These are phyloP conservation scores for Apteryx owenii DNA, from an alignment of 2,113 vertebrate species.

Conservation along the genomic window DNA sequence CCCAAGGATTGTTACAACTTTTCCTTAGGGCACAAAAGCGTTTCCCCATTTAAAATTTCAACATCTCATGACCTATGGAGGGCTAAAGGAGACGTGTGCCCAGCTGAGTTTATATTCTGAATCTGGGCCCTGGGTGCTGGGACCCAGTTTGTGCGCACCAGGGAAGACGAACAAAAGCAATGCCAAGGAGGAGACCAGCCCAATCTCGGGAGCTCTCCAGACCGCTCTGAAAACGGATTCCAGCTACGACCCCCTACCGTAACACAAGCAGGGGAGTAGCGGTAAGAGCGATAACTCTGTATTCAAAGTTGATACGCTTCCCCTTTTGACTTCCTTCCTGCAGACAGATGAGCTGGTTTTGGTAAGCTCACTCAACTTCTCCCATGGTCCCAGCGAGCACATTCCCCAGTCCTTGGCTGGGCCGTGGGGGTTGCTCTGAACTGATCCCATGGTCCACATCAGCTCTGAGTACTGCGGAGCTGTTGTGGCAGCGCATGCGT, in stretches of 20 bases:
- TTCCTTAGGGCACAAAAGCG: background rate
- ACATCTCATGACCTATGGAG: background rate
- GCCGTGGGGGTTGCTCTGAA: background rate
- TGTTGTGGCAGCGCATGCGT: background rate
- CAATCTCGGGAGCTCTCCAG: background rate
- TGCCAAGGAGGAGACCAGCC: background rate
- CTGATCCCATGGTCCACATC: background rate
- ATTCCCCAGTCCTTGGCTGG: background rate
- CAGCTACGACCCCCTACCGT: background rate
- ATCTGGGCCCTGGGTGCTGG: background rate
- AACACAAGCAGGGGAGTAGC: background rate
- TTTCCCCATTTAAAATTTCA: background rate
- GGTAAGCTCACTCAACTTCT: background rate
- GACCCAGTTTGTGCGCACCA: accelerated
- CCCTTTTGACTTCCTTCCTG: background rate
- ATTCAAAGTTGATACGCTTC: background rate
- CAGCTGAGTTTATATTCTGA: background rate
- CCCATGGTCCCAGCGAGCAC: background rate
- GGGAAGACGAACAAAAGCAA: background rate
- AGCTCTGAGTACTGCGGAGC: background rate
- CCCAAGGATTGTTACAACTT: background rate
- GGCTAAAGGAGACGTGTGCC: background rate
- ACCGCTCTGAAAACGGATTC: background rate
- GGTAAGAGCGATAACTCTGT: background rate
- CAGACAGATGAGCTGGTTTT: background rate